A percentile compares a stretch with the other conserved stretches of the same genome.
Conservation (phyloP, 2,113 vertebrate species). For the Peromyscus polionotus region DNA sequence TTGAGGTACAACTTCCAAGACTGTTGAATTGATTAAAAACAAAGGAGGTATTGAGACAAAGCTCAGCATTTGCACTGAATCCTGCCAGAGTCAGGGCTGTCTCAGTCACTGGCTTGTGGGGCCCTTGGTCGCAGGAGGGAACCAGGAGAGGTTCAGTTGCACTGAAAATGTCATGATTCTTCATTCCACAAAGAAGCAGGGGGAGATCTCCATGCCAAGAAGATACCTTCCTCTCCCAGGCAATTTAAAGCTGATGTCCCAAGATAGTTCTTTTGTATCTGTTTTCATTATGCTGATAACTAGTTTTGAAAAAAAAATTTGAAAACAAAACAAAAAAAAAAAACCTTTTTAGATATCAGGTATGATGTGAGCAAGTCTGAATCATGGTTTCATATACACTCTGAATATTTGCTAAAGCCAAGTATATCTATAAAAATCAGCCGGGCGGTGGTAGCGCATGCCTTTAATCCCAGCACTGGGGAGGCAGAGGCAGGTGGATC, state of each 20-base stretch:
- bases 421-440: no score
- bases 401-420: no score
- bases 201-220: not conserved
- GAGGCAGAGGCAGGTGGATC: no score
- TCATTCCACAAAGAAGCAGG: not conserved
- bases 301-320: not conserved
- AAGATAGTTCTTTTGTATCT: not conserved
- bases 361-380: not conserved
- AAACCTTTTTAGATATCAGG: not conserved
- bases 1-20: not conserved
- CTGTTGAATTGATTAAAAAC: not conserved
- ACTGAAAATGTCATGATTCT: not conserved
- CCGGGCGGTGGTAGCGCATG: no score
- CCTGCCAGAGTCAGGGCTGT: not conserved
- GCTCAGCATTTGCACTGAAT: not conserved
- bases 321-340: not conserved
- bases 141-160: not conserved
- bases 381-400: no score
- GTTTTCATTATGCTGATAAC: not conserved
- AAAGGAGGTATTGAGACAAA: not conserved
- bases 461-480: no score
- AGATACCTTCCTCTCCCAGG: not conserved
- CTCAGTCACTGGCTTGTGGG: not conserved
- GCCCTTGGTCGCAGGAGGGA: not conserved
- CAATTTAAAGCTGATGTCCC: not conserved